These are phyloP conservation scores for Tetramorium alpestre DNA, from an alignment of 1,140 invertebrate genomes.

Conservation along the genomic window DNA sequence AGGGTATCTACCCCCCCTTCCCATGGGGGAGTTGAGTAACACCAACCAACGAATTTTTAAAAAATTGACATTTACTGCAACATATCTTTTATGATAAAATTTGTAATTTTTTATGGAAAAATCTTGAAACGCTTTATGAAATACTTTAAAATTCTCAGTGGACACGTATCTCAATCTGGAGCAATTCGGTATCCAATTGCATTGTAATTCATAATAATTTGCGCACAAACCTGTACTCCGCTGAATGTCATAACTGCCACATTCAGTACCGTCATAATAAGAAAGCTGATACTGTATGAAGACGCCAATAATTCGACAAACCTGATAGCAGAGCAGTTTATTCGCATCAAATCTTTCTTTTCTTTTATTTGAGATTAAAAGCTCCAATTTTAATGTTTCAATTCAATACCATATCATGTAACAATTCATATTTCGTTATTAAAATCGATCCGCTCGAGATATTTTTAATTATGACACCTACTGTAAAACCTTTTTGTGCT, in stretches of 20 bases:
- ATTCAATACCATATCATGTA: too few species aligned
- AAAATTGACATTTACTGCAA: not conserved
- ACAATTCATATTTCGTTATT: not conserved
- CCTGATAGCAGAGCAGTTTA: not conserved
- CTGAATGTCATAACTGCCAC: not conserved
- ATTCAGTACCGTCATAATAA: not conserved
- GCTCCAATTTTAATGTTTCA: not conserved
- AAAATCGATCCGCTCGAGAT: not conserved
- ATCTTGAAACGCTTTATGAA: not conserved
- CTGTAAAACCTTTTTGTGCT: conserved; percentile 14
- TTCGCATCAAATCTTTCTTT: not conserved
- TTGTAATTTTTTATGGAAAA: not conserved
- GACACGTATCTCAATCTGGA: too few species aligned
- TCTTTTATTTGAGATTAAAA: not conserved
- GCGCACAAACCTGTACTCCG: not conserved
- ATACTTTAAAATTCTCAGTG: not conserved
- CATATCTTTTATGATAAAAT: not conserved
- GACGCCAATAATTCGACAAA: conserved; percentile 20
- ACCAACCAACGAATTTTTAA: not conserved
- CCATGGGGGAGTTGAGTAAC: too few species aligned
- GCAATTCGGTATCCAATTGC: not conserved
- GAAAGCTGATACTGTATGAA: not conserved
- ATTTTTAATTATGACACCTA: not conserved
- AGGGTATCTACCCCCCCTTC: too few species aligned
- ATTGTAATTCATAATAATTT: not conserved